Percentiles rank a stretch among this genome's conserved stretches.
Evolutionary conservation across 2,797 vertebrate species (phyloP).

Genomic region (Mormyrops attenuatus): DNA sequence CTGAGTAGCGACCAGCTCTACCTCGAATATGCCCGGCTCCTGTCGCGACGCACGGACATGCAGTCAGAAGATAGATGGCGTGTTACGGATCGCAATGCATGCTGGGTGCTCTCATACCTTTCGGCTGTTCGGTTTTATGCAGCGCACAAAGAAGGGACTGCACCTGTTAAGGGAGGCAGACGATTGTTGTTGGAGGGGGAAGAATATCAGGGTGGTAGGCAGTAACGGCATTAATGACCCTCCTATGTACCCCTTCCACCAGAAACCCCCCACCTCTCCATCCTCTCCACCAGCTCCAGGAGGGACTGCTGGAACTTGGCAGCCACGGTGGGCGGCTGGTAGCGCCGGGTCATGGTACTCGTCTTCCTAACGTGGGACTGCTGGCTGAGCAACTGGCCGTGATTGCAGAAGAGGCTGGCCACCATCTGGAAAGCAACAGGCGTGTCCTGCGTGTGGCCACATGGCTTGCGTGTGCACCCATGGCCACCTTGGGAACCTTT

Average conservation of each 20-base stretch:
- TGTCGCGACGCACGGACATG: constrained; percentile 35
- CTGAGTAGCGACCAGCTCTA: constrained; percentile 76
- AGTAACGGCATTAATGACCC: neutral
- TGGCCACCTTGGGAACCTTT: constrained; percentile 12
- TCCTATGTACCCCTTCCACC: neutral
- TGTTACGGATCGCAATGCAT: neutral
- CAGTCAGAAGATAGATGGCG: neutral
- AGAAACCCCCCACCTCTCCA: constrained; percentile 72
- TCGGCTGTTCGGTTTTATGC: constrained; percentile 93
- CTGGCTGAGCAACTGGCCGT: constrained; percentile 68
- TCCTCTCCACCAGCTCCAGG: constrained; percentile 87
- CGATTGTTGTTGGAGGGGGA: neutral
- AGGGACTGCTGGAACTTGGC: constrained; percentile 92
- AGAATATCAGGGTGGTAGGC: neutral
- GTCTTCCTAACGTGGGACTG: constrained; percentile 68
- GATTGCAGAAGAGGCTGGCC: constrained; percentile 82
- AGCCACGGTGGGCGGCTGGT: constrained; percentile 84
- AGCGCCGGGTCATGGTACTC: constrained; percentile 69
- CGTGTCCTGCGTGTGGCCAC: neutral
- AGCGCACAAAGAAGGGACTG: constrained; percentile 90
- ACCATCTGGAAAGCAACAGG: constrained; percentile 67
- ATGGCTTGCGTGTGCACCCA: constrained; percentile 22
- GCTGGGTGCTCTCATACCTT: constrained; percentile 70
- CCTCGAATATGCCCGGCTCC: constrained; percentile 81
- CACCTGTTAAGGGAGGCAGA: constrained; percentile 63